Evolutionary conservation across 2,888 invertebrate species (phyloP), one percentile per base, ranked within the genome.

Genomic region (Mycogona germanica): DNA sequence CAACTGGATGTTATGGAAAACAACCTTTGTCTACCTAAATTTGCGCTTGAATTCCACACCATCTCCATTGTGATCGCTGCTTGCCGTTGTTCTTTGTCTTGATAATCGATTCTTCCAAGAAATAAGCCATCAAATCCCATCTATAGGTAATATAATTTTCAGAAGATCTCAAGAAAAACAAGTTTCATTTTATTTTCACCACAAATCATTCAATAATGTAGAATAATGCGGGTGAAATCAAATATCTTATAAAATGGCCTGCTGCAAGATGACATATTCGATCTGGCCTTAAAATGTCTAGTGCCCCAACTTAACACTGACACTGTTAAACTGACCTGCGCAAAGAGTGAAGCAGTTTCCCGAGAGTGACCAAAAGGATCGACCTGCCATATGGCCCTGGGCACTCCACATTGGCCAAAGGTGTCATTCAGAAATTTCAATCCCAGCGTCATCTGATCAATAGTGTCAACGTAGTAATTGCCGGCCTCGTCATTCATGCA

Each of bases 61-160:
- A 87, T 81, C 70, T 95, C 93, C 68, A 86, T 79, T 0, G 75
- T 77, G 63, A 77, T 77, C 0, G 73, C 71, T 1, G 60, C 55
- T 14, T 81, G 66, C 49, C 92, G 73, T 0, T 71, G 62, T 0
- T 55, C 55, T 67, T 87, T 89, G 65, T 95, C 93, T 65, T 85
- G 80, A 68, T 83, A 89, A 69, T 93, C 92, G 25, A 92, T 76
- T 23, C 93, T 77, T 0, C 87, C 91, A 54, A 93, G 78, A 64
- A 92, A 83, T 58, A 89, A 70, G 0, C 87, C 92, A 65, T 95
- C 91, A 65, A 82, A 93, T 59, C 87, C 92, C 79, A 95, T 81
- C 67, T 82, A n/a, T 6, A 9, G 21, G n/a, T 40, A 17, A 40
- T n/a, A 40, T 9, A 9, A 9, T 9, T 6, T 40, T 6, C n/a